Evolutionary conservation across 2,113 vertebrate genomes (phyloP), one percentile per base, ranked within the genome.

Genomic region (Boleophthalmus pectinirostris): DNA sequence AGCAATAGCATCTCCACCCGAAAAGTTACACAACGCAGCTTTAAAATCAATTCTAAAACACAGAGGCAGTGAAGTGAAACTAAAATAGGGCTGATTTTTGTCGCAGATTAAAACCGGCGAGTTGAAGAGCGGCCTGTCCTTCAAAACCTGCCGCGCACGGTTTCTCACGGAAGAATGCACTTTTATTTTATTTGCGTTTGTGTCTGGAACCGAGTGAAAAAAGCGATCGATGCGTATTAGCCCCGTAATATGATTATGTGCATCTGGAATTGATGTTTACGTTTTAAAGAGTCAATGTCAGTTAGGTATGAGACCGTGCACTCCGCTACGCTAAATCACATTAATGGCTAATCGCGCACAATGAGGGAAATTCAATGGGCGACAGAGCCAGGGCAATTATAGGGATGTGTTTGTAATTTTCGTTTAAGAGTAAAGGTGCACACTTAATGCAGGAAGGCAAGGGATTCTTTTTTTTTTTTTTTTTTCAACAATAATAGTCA

Each of bases 241-340:
- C 65, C 35, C 11, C 43, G 78, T 91, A 91, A 93, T 90, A 93
- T 91, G 86, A 93, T 91, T 85, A 90, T 88, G 69, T 82, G 88
- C 78, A 83, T 86, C 81, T 89, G 70, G 73, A 85, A 92, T 92
- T 91, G 90, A 91, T 71, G 81, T 91, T 89, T 88, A 84, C 84
- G 90, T 85, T 89, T 84, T 81, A 88, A 79, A 15, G 78, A 79
- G 85, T 92, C 90, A 73, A 92, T 91, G 80, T 72, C 76, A 79
- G 80, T 92, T 92, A 92, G 77, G 79, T 90, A 78, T 78, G 85
- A 88, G 83, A 85, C 82, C 87, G 77, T 86, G 90, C 83, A 83
- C 85, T 88, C 81, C 72, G 87, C 87, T 86, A 88, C 83, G 75
- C 79, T 84, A 89, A 88, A 92, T 89, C 88, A 56, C 72, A 90